Base-by-base conservation (phyloP, 1,140 invertebrate genomes). In the Tetraneura akinire region DNA sequence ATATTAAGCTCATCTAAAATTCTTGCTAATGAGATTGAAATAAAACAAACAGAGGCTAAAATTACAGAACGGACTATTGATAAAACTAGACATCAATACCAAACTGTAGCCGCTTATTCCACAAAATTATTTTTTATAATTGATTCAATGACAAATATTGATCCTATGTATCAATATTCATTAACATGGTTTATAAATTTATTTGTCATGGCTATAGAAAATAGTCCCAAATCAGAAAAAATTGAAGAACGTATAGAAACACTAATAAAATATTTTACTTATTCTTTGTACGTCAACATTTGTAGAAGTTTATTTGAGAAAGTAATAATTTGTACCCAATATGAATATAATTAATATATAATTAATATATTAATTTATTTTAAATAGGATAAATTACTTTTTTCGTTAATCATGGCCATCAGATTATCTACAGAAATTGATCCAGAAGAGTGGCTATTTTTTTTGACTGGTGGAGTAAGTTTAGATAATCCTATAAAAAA, bases 121-220 rank as follows among this genome's bases (percentile, higher is more conserved):
- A 92, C 95, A 0, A 91, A 95, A 82, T 87, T 98, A 57, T 98
- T 97, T 86, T 98, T 98, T 86, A 53, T 86, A 87, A 68, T 84
- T 92, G 92, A 90, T 74, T 92, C 95, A 81, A 86, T 98, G 83
- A 91, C 94, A n/a, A 94, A 95, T 84, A 95, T 98, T 82, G 95
- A 98, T 87, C 96, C 96, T 1, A 98, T 98, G 96, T 98, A 98
- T 86, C 96, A 98, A 85, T 98, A 97, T 86, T 98, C 96, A 5
- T 87, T 98, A 82, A 89, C 89, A 9, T 98, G 96, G 96, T 98
- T 97, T 86, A 93, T 98, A 83, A 95, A 94, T 84, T 87, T 98
- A 1, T 98, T 94, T 85, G 92, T 91, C 82, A 86, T 90, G 64
- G 91, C 93, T 8, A 97, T 98, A 80, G 96, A 98, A 83, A 95